Conservation (phyloP, 2,113 vertebrate genomes). For the Corynorhinus townsendii region DNA sequence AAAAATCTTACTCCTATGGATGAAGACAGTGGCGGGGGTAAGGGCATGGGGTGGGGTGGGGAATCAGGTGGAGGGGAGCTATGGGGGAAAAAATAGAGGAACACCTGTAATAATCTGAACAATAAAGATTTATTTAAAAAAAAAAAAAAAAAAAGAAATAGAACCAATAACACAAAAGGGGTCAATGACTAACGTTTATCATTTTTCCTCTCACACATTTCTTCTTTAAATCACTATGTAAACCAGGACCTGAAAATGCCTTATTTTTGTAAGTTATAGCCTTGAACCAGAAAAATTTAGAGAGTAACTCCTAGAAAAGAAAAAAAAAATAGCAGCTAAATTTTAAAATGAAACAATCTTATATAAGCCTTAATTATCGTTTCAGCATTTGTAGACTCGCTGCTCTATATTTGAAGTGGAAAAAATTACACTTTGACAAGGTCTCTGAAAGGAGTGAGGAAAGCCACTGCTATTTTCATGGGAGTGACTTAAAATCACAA, state of each 20-base stretch:
- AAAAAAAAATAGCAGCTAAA: conserved; percentile 25
- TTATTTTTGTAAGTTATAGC: conserved; percentile 18
- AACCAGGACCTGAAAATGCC: conserved; percentile 6
- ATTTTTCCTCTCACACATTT: background rate
- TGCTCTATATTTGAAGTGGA: conserved; percentile 52
- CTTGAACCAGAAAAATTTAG: conserved; percentile 22
- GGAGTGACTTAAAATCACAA: conserved; percentile 52
- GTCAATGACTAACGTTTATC: background rate
- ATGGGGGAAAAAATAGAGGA: too few species aligned
- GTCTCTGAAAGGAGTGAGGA: conserved; percentile 54
- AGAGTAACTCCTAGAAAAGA: conserved; percentile 13
- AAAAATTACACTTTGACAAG: conserved; percentile 60
- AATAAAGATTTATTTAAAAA: too few species aligned
- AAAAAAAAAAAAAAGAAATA: background rate
- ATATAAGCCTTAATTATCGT: conserved; percentile 60
- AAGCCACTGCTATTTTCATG: conserved; percentile 64
- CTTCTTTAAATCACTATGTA: conserved; percentile 26
- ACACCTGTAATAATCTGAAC: too few species aligned
- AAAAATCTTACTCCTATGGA: too few species aligned
- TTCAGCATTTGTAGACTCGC: conserved; percentile 54
- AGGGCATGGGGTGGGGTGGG: too few species aligned
- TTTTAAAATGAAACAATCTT: conserved; percentile 59
- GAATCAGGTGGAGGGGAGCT: too few species aligned
- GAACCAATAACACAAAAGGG: background rate
- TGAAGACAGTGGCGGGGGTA: too few species aligned